Conservation (phyloP, 2,113 vertebrate genomes). For the Mola mola region DNA sequence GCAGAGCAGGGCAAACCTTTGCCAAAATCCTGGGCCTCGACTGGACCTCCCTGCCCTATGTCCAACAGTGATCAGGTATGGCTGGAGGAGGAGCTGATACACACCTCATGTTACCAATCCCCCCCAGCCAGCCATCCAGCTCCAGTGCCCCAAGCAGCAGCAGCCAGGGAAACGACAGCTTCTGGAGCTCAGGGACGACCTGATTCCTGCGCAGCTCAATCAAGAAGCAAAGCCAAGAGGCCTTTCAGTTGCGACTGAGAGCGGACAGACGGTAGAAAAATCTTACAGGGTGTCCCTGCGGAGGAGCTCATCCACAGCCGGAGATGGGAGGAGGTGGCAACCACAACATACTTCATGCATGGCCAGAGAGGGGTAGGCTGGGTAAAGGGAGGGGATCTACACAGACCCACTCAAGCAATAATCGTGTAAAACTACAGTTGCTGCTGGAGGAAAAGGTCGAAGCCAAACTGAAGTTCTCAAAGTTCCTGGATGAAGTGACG, state of each 20-base stretch:
- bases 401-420: slow-evolving; percentile 5
- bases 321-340: slow-evolving; percentile 45
- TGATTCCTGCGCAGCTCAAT: slow-evolving; percentile 63
- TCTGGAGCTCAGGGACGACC: slow-evolving; percentile 61
- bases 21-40: slow-evolving; percentile 18
- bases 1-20: slow-evolving; percentile 8
- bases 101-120: slow-evolving; percentile 23
- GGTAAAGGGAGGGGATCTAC: slow-evolving; percentile 64
- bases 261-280: slow-evolving; percentile 8
- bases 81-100: slow-evolving; percentile 58
- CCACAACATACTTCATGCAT: not conserved
- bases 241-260: slow-evolving; percentile 57
- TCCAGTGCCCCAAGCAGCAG: slow-evolving; percentile 56
- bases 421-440: slow-evolving; percentile 57
- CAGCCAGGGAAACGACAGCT: slow-evolving; percentile 39
- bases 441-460: slow-evolving; percentile 76
- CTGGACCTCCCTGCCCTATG: not conserved
- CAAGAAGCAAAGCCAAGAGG: slow-evolving; percentile 69
- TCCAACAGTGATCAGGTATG: slow-evolving; percentile 38
- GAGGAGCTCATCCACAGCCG: slow-evolving; percentile 13
- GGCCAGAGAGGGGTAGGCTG: slow-evolving; percentile 16
- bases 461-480: slow-evolving; percentile 87
- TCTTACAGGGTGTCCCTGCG: slow-evolving; percentile 1
- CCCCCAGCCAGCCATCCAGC: slow-evolving; percentile 39
- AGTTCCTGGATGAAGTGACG: slow-evolving; percentile 89